Base-by-base conservation (phyloP, 1,140 invertebrate species). In the Lepidotrigona ventralis region DNA sequence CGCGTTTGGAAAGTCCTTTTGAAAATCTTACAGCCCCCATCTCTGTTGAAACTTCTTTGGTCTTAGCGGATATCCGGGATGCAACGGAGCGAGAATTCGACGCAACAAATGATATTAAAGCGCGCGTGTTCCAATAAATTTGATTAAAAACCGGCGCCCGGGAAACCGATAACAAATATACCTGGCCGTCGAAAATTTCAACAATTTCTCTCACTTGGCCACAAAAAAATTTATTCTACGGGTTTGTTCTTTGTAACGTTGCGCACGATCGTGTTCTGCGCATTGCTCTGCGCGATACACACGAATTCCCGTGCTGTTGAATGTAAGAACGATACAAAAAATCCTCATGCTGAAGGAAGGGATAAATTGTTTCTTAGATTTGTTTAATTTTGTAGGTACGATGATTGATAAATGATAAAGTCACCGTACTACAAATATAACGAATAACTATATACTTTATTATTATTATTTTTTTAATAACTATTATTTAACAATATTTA, bases 71-170 rank as follows among this genome's bases (percentile, higher is more conserved):
- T 83, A 78, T 69, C 81, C 63, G 39, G 74, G 23, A 60, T n/a
- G 74, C 74, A 29, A 8, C 23, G 15, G 64, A 78, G 39, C 74
- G 81, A 77, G 19, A 78, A 70, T 33, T 19, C 54, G 19, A 78
- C 17, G 81, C 26, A 82, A 70, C 74, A 53, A 82, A 82, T 82
- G 56, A 70, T 77, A 82, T 82, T 82, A 78, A 58, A 76, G 12
- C 53, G 63, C 29, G 1, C 17, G 17, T 11, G 29, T 12, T 15
- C 29, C 39, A 26, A 60, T 51, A 29, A 56, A 58, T 82, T 69
- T 58, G 21, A 69, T 82, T 69, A 76, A 77, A 77, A 19, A 9
- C 1, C 39, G 17, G 3, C 39, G 58, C 5, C 21, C 51, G 14
- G 21, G 29, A 68, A 68, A 54, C 12, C n/a, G 11, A 46, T 76